Base-by-base conservation (phyloP, 2,113 vertebrate genomes). In the Chamaetylas fuelleborni region DNA sequence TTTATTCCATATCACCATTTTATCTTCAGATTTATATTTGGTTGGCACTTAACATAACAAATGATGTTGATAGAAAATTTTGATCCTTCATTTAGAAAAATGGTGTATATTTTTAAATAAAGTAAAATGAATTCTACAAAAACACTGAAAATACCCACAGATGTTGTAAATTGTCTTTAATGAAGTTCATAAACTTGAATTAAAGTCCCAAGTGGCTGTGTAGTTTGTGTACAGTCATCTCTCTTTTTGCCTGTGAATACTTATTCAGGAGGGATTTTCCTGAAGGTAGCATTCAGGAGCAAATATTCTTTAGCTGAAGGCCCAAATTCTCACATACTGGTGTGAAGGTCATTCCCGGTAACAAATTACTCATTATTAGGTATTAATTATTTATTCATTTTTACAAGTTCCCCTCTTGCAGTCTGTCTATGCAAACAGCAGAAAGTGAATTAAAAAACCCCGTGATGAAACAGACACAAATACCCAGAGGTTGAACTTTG, bases 161-260 rank as follows among this genome's bases (percentile, higher is more conserved):
- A 92, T 93, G 74, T 65, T 94, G 90, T 91, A 94, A 95, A 86
- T 86, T 92, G 72, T 83, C 72, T 90, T 83, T 90, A 96, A 88
- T 88, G 90, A 90, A 90, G 82, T 95, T 94, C 51, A 96, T 81
- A 94, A 94, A 93, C 88, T 83, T 93, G 79, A 96, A 94, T 92
- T 96, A 80, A 93, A 94, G 76, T 94, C 90, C 72, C 74, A 92
- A 84, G 65, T 81, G 85, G 19, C 85, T 92, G 31, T 57, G 72
- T 67, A 86, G 80, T 71, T 96, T 93, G 71, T 64, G 82, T 92
- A 86, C 36, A 90, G 84, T 86, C 43, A 96, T 92, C 28, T 51
- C 64, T 92, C 64, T 92, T 92, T 88, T 81, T 81, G 53, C 43
- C 43, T 78, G 25, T 87, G 66, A 73, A 65, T 51, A 54, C 22